These are phyloP conservation scores for Bucco capensis DNA, from an alignment of 2,113 vertebrate genomes.

Conservation along the genomic window DNA sequence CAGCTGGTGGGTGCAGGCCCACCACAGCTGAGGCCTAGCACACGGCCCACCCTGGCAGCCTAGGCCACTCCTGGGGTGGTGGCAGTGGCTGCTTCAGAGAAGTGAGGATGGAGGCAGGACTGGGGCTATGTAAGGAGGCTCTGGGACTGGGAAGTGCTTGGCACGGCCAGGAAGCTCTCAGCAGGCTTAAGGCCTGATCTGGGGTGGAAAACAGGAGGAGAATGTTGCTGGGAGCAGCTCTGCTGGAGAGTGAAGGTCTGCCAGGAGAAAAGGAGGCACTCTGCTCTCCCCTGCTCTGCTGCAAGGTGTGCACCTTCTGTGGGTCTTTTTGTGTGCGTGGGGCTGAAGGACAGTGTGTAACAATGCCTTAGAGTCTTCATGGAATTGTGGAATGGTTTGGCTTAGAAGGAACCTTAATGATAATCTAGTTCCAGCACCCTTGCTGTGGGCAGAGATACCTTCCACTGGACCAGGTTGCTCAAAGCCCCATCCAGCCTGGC, in stretches of 20 bases:
- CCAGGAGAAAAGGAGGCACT: no score
- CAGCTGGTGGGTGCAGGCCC: no score
- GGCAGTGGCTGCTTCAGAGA: neutral
- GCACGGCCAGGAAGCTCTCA: neutral
- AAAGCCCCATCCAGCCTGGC: neutral
- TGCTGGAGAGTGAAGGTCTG: neutral
- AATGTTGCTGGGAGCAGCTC: neutral
- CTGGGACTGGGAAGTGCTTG: neutral
- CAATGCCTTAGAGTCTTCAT: neutral
- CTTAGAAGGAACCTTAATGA: neutral
- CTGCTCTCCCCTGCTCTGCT: neutral
- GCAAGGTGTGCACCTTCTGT: no score
- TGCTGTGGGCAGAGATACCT: neutral
- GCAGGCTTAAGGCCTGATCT: neutral
- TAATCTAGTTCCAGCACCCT: neutral
- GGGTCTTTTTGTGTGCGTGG: no score
- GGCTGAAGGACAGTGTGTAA: no score
- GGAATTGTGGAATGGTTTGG: neutral
- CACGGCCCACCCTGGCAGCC: no score
- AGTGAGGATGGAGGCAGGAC: neutral
- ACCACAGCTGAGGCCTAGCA: no score
- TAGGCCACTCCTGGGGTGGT: neutral
- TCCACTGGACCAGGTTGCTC: neutral
- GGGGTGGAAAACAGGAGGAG: no score
- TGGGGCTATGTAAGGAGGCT: neutral